Evolutionary conservation across 2,113 vertebrate species (phyloP).

Genomic region (Lasiurus cinereus): DNA sequence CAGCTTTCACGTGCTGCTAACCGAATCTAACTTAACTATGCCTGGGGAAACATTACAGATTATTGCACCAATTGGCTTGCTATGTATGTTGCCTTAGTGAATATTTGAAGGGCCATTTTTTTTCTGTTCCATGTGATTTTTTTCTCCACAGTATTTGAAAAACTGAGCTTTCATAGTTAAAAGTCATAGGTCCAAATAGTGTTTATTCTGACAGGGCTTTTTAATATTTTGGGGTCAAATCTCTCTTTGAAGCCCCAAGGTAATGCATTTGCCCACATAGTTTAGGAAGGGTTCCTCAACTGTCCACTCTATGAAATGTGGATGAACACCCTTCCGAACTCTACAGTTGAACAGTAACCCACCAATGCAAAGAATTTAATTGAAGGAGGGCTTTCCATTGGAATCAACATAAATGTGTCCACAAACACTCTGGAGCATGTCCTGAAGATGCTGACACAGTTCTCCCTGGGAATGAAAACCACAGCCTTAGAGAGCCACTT

Average conservation of each 20-base stretch:
- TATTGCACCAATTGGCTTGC: slow-evolving; percentile 23
- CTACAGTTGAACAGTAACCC: not conserved
- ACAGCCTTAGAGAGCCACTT: not conserved
- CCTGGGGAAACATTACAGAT: slow-evolving; percentile 44
- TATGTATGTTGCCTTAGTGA: slow-evolving; percentile 16
- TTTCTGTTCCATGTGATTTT: not conserved
- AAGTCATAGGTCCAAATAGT: not conserved
- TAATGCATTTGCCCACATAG: not conserved
- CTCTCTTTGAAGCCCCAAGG: not conserved
- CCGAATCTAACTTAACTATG: slow-evolving; percentile 54
- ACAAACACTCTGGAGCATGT: not conserved
- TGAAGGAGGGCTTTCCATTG: not conserved
- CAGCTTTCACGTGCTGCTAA: slow-evolving; percentile 50
- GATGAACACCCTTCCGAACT: not conserved
- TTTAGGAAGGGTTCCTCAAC: not conserved
- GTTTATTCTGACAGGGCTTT: slow-evolving; percentile 45
- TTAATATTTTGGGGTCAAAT: not conserved
- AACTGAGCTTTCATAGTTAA: slow-evolving; percentile 25
- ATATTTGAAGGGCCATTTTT: not conserved
- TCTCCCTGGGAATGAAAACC: not conserved
- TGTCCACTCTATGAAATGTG: not conserved
- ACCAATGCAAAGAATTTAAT: not conserved
- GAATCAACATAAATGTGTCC: not conserved
- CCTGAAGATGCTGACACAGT: not conserved
- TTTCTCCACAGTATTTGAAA: slow-evolving; percentile 17